These are phyloP conservation scores for Aphis gossypii DNA, from an alignment of 1,140 invertebrate genomes.

Conservation along the genomic window DNA sequence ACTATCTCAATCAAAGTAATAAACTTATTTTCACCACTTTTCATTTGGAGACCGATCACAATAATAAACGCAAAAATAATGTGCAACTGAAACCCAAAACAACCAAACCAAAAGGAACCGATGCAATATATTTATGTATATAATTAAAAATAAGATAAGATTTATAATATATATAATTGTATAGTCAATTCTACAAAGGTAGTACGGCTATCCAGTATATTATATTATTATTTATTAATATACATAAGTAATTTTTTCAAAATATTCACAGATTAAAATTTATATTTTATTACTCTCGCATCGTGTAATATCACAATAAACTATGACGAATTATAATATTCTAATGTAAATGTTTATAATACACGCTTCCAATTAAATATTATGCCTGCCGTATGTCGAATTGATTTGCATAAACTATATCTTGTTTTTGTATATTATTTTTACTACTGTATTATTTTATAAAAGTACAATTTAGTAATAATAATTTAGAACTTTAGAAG, in stretches of 20 bases:
- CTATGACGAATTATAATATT: neutral
- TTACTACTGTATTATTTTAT: neutral
- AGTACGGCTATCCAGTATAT: neutral
- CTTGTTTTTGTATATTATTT: neutral
- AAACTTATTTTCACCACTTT: too few species aligned
- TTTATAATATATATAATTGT: too few species aligned
- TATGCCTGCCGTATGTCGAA: neutral
- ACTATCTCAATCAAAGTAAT: too few species aligned
- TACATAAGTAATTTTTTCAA: neutral
- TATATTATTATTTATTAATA: neutral
- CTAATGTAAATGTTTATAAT: neutral
- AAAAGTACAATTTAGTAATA: neutral
- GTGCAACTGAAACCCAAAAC: too few species aligned
- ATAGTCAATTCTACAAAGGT: too few species aligned
- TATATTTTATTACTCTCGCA: neutral
- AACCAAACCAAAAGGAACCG: neutral
- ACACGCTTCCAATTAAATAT: neutral
- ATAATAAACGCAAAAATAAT: too few species aligned
- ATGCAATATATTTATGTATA: neutral
- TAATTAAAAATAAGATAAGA: neutral
- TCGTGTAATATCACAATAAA: neutral
- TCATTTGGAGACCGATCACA: too few species aligned
- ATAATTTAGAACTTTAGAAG: neutral
- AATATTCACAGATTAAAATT: neutral
- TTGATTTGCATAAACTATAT: neutral